Evolutionary conservation across 2,888 invertebrate genomes (phyloP).

Genomic region (Coleophora deauratella): DNA sequence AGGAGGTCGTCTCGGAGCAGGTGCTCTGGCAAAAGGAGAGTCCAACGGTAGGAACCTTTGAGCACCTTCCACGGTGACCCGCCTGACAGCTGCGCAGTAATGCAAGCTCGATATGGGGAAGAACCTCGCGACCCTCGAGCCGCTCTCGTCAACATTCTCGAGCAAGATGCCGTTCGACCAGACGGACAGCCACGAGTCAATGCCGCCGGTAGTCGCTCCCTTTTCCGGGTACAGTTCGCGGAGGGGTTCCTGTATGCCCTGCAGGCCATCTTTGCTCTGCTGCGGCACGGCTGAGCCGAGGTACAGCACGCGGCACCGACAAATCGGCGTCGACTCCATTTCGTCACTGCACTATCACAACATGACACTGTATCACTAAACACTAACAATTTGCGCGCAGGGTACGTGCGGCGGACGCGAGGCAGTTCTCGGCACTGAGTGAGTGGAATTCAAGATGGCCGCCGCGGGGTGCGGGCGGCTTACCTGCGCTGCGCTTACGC

Average conservation of each 20-base stretch:
- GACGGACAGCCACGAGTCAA: conserved; percentile 97
- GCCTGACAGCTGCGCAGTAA: conserved; percentile 96
- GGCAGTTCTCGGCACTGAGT: conserved; percentile 63
- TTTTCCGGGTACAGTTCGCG: conserved; percentile 96
- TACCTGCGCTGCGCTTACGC: conserved; percentile 55
- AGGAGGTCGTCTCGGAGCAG: conserved; percentile 95
- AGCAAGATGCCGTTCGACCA: conserved; percentile 96
- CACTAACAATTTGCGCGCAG: conserved; percentile 22
- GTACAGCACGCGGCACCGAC: conserved; percentile 96
- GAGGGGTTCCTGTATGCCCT: conserved; percentile 97
- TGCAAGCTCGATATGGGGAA: conserved; percentile 96
- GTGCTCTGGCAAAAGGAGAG: conserved; percentile 95
- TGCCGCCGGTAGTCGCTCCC: conserved; percentile 91
- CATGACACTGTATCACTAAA: conserved; percentile 56
- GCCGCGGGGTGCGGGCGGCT: conserved; percentile 21
- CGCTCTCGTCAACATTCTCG: conserved; percentile 97
- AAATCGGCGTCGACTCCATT: conserved; percentile 92
- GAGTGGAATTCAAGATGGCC: conserved; percentile 72
- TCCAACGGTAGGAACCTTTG: conserved; percentile 95
- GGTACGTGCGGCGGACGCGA: conserved; percentile 59
- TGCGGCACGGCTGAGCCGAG: conserved; percentile 97
- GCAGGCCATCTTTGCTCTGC: conserved; percentile 97
- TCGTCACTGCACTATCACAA: conserved; percentile 63
- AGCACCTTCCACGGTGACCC: conserved; percentile 83
- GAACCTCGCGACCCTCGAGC: conserved; percentile 94